A percentile compares a stretch with the other conserved stretches of the same genome.
These are phyloP conservation scores for Erythrocercus mccallii DNA, from an alignment of 2,113 vertebrate species.

Conservation along the genomic window DNA sequence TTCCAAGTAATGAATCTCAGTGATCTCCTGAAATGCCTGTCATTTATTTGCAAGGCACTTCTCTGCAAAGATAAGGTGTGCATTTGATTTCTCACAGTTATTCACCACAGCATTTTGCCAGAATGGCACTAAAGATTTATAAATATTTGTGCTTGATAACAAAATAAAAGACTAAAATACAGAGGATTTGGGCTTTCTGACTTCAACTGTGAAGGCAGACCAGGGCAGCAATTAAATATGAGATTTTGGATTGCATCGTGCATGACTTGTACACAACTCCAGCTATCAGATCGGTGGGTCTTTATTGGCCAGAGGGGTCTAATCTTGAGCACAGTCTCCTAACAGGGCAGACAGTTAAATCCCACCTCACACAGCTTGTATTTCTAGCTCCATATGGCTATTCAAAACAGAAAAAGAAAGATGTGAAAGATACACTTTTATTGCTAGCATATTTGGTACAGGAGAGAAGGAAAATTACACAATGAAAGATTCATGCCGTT, in stretches of 20 bases:
- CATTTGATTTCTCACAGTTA: constrained; percentile 22
- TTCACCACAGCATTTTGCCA: background rate
- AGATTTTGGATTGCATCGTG: background rate
- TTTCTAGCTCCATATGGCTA: background rate
- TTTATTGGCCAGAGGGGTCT: background rate
- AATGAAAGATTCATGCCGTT: background rate
- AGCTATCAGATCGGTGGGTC: background rate
- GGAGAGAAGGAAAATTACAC: background rate
- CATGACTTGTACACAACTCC: background rate
- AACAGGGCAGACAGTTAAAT: background rate
- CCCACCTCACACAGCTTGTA: background rate
- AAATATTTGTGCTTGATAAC: background rate
- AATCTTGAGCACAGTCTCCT: background rate
- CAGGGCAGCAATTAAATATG: background rate
- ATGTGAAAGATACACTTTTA: background rate
- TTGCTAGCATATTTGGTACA: background rate
- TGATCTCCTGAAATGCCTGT: constrained; percentile 56
- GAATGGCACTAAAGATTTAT: constrained; percentile 10
- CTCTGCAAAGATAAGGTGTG: constrained; percentile 36
- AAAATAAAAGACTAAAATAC: background rate
- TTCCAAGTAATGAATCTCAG: constrained; percentile 65
- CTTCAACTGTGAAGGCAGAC: background rate
- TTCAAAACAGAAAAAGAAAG: background rate
- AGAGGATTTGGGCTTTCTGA: background rate
- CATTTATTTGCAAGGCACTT: constrained; percentile 49